Evolutionary conservation across 2,113 vertebrate species (phyloP), one percentile per base, ranked within the genome.

Genomic region (Regulus satrapa): DNA sequence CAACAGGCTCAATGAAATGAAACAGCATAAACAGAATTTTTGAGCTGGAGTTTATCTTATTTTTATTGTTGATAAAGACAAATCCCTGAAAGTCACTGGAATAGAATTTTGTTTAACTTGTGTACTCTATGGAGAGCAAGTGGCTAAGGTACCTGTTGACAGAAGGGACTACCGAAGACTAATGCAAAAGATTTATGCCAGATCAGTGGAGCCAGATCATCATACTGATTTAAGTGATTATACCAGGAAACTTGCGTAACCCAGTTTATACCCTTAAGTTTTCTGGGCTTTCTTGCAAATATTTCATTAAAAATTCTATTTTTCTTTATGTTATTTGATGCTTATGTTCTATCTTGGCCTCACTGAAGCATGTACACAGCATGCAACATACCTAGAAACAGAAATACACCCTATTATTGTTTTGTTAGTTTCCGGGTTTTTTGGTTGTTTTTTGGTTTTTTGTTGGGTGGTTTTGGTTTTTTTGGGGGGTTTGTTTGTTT

Each of bases 1-100:
- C 76, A 94, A 91, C 61, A 95, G 25, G n/a, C 68, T 91, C 36
- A 69, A 24, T 90, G 63, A 92, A 95, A 90, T 62, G 32, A 83
- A 86, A 90, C 6, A 17, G 36, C 59, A 80, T 88, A 59, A 86
- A 48, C 54, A 72, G 72, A 91, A 77, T 8, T 69, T 74, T 62
- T 79, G 45, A 88, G 43, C 21, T 86, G 59, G 88, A 91, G 40
- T 89, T 88, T 55, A 26, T 84, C 55, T 67, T 90, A 18, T 29
- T 69, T 93, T 75, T 62, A 38, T 72, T 88, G 36, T 85, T 93
- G 85, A 58, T 76, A 58, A 89, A 88, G 40, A 29, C 25, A 81
- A 59, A 72, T 78, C 20, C 34, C 79, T 59, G 20, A 73, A 79
- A 85, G n/a, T 10, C 48, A 49, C 15, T 81, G 43, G 14, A 77